Conservation (phyloP, 2,797 vertebrate species). For the Ambastaia sidthimunki region DNA sequence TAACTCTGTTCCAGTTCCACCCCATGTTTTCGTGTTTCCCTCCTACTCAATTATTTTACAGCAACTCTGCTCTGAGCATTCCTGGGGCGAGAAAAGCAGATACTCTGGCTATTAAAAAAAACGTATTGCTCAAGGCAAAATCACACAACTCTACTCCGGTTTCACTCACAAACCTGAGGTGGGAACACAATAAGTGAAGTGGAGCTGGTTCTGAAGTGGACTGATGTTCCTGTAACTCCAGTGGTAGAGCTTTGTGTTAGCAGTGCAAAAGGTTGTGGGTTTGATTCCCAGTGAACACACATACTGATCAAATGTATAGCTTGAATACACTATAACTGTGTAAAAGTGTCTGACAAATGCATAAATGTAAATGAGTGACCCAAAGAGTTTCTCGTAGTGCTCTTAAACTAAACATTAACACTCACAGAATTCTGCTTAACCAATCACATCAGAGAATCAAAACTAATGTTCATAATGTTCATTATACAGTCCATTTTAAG, state of each 20-base stretch:
- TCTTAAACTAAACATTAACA: not conserved
- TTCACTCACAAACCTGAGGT: not conserved
- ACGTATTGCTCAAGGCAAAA: not conserved
- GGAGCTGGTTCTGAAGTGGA: too few relatives aligned
- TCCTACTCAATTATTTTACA: not conserved
- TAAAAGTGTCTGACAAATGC: too few relatives aligned
- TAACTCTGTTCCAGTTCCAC: not conserved
- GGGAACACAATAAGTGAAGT: not conserved
- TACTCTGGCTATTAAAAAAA: not conserved
- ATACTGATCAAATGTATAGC: too few relatives aligned
- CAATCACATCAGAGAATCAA: not conserved
- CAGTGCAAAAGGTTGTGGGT: too few relatives aligned
- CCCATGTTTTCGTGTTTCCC: not conserved
- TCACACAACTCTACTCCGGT: not conserved
- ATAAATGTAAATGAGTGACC: too few relatives aligned
- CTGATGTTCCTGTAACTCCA: too few relatives aligned
- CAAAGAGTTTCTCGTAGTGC: too few relatives aligned
- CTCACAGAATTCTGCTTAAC: not conserved
- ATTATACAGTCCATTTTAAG: not conserved
- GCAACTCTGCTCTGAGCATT: not conserved
- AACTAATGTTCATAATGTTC: too few relatives aligned
- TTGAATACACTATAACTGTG: too few relatives aligned
- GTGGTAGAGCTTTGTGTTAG: too few relatives aligned
- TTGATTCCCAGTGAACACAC: too few relatives aligned
- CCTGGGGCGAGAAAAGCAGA: not conserved